Percentiles rank a stretch among this genome's conserved stretches.
Evolutionary conservation across 2,797 vertebrate species (phyloP).

Genomic region (Varecia variegata): DNA sequence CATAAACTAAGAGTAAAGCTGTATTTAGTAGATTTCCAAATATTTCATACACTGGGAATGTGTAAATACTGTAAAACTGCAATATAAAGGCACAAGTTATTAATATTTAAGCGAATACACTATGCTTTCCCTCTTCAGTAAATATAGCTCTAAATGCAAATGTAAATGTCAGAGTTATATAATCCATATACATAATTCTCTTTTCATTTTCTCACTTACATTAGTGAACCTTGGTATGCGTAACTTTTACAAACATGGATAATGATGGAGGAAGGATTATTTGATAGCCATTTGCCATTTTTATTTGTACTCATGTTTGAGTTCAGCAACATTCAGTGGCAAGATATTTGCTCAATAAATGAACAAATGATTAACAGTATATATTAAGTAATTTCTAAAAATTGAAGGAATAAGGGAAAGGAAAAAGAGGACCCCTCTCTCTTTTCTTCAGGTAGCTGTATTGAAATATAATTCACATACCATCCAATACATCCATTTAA

Average conservation of each 20-base stretch:
- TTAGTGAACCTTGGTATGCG: not conserved
- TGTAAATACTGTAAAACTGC: not conserved
- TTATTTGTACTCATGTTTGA: not conserved
- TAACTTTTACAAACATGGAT: not conserved
- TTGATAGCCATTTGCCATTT: not conserved
- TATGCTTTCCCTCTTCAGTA: not conserved
- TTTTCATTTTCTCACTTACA: not conserved
- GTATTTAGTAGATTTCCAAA: not conserved
- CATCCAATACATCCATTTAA: not conserved
- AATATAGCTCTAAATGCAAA: not conserved
- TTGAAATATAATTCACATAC: not conserved
- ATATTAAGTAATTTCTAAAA: not conserved
- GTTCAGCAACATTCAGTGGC: not conserved
- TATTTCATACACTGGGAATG: not conserved
- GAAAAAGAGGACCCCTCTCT: not conserved
- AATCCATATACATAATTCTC: not conserved
- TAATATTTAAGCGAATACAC: not conserved
- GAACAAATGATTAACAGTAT: not conserved
- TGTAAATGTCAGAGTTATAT: not conserved
- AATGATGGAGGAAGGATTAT: not conserved
- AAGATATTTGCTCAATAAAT: not conserved
- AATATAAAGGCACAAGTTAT: not conserved
- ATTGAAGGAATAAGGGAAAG: not conserved
- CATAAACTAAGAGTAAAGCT: not conserved
- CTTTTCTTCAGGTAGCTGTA: not conserved